phyloP scores from a whole-genome alignment of 2,113 vertebrate species.

The Empidonax traillii region DNA sequence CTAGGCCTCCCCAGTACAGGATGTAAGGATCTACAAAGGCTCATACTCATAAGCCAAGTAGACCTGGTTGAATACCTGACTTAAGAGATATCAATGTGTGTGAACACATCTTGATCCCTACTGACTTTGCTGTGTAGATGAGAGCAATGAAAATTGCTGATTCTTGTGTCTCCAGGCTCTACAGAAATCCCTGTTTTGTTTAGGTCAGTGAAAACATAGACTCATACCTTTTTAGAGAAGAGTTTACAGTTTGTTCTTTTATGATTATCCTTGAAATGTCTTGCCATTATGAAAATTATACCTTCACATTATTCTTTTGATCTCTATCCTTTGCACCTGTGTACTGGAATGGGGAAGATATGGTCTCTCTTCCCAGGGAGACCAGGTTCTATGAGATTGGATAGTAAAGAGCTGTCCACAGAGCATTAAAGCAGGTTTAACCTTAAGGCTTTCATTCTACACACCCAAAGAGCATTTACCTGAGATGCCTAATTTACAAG shows the following conservation, averaged over 20 bases:
- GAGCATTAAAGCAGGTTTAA: not conserved
- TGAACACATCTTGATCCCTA: not conserved
- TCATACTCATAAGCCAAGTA: not conserved
- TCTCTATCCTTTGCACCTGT: not conserved
- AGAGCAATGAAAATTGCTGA: not conserved
- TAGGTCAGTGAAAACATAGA: not conserved
- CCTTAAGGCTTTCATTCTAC: not conserved
- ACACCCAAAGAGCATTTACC: not conserved
- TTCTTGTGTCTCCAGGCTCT: not conserved
- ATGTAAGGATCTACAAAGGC: not conserved
- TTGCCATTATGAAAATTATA: not conserved
- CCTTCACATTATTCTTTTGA: not conserved
- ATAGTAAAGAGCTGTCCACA: not conserved
- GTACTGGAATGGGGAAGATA: not conserved
- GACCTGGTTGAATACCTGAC: not conserved
- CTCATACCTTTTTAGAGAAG: not conserved
- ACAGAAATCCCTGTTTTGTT: not conserved
- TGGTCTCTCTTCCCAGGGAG: not conserved
- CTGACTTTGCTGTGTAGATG: not conserved
- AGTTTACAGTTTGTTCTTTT: not conserved
- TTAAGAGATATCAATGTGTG: not conserved
- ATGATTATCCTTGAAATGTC: not conserved
- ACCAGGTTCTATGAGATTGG: not conserved
- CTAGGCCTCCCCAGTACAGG: not conserved
- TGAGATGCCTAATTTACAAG: not conserved